A percentile compares a stretch with the other conserved stretches of the same genome.
These are phyloP conservation scores for Syritta pipiens DNA, from an alignment of 2,888 invertebrate species.

Conservation along the genomic window DNA sequence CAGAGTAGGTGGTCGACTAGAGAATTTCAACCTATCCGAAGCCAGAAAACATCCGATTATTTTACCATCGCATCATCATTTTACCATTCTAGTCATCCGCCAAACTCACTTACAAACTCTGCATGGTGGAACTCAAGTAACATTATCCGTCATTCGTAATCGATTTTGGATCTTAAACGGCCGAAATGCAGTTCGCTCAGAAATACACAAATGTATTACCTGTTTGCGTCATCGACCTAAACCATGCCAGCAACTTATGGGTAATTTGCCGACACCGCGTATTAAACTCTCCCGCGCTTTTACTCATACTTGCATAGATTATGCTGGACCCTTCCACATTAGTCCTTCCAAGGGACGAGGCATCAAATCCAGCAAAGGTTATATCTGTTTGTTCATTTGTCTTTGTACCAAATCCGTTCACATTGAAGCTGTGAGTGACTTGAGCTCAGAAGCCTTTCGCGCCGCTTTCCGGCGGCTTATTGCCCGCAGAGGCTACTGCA, in stretches of 20 bases:
- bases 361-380: conserved; percentile 22
- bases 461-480: conserved; percentile 47
- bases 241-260: conserved; percentile 57
- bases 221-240: too few species aligned
- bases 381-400: conserved; percentile 33
- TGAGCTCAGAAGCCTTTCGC: conserved; percentile 16
- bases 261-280: conserved; percentile 19
- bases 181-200: neutral
- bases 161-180: conserved; percentile 30
- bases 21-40: conserved; percentile 9
- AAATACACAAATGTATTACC: neutral
- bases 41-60: conserved; percentile 42
- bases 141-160: neutral
- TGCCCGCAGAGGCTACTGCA: conserved; percentile 40
- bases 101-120: conserved; percentile 16
- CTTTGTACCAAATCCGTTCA: conserved; percentile 31
- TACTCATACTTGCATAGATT: conserved; percentile 36
- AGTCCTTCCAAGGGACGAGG: conserved; percentile 16
- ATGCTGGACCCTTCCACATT: conserved; percentile 44
- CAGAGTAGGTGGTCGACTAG: conserved; percentile 27
- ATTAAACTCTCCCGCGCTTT: too few species aligned
- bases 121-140: conserved; percentile 16
- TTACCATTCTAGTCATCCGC: conserved; percentile 5
- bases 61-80: conserved; percentile 11
- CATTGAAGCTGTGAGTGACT: conserved; percentile 30